Evolutionary conservation across 2,797 vertebrate genomes (phyloP).

Genomic region (Pseudopleuronectes americanus): DNA sequence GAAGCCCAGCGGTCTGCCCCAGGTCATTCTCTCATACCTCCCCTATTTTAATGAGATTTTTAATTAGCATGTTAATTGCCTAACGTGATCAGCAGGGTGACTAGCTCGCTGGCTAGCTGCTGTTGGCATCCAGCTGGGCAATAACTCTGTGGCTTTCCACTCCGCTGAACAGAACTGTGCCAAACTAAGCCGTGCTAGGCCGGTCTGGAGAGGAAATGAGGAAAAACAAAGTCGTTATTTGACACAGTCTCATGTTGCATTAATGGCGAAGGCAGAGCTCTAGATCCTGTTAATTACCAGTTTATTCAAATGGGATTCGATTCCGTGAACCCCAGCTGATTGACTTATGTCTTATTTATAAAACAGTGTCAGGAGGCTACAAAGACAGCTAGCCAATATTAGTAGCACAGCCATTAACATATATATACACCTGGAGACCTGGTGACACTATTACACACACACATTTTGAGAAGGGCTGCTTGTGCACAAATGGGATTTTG

Average conservation of each 20-base stretch:
- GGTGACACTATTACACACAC: not conserved
- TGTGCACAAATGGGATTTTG: not conserved
- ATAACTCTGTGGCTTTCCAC: conserved; percentile 65
- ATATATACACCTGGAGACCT: not conserved
- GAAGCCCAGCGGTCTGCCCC: conserved; percentile 79
- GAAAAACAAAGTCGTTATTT: conserved; percentile 31
- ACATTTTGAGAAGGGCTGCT: not conserved
- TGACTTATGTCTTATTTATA: conserved; percentile 32
- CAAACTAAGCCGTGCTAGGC: conserved; percentile 42
- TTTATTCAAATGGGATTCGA: conserved; percentile 43
- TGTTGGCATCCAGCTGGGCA: conserved; percentile 72
- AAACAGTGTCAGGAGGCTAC: conserved; percentile 1
- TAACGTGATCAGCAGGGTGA: conserved; percentile 81
- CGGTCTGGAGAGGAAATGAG: conserved; percentile 64
- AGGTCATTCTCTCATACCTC: conserved; percentile 79
- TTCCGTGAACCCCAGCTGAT: conserved; percentile 42
- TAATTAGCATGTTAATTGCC: conserved; percentile 89
- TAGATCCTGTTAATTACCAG: conserved; percentile 46
- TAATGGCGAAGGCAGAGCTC: conserved; percentile 32
- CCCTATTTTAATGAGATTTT: conserved; percentile 87
- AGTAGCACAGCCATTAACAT: not conserved
- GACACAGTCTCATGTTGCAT: conserved; percentile 36
- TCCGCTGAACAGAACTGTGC: conserved; percentile 57
- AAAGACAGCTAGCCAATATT: not conserved
- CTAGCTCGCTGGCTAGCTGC: conserved; percentile 74